Conservation (phyloP, 2,888 invertebrate species). For the Agrilus mali region DNA sequence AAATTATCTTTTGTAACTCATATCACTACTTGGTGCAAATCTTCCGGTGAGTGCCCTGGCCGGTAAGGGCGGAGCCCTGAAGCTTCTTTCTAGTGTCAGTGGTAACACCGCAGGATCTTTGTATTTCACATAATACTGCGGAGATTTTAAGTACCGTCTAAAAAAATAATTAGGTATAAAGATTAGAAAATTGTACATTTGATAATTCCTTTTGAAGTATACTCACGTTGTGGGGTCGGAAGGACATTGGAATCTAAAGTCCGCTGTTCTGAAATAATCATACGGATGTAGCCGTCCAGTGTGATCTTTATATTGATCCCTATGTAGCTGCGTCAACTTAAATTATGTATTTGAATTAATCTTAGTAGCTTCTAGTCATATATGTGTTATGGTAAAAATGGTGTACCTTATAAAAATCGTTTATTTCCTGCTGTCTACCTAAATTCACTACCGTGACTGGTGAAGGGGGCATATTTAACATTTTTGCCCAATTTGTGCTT, state of each 20-base stretch:
- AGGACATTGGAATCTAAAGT: slow-evolving; percentile 43
- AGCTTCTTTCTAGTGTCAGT: slow-evolving; percentile 36
- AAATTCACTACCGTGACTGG: slow-evolving; percentile 31
- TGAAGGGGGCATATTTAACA: slow-evolving; percentile 26
- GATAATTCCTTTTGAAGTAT: neutral
- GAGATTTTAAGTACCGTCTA: slow-evolving; percentile 44
- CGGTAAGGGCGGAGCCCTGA: slow-evolving; percentile 40
- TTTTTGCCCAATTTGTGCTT: slow-evolving; percentile 22
- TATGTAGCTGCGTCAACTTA: slow-evolving; percentile 44
- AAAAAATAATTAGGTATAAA: slow-evolving; percentile 12
- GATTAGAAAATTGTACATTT: neutral
- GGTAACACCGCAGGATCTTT: slow-evolving; percentile 46
- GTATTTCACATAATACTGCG: slow-evolving; percentile 44
- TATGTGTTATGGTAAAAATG: neutral
- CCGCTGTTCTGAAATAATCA: slow-evolving; percentile 40
- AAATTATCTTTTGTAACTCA: slow-evolving; percentile 35
- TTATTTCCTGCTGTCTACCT: slow-evolving; percentile 32
- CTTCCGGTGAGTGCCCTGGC: slow-evolving; percentile 43
- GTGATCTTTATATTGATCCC: slow-evolving; percentile 49
- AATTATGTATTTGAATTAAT: slow-evolving; percentile 3
- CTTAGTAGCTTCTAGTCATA: too few relatives aligned
- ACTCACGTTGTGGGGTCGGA: slow-evolving; percentile 38
- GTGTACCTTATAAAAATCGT: slow-evolving; percentile 35
- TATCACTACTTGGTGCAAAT: slow-evolving; percentile 42
- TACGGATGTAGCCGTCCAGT: slow-evolving; percentile 44